Conservation (phyloP, 2,797 vertebrate species). For the Darevskia mixta region DNA sequence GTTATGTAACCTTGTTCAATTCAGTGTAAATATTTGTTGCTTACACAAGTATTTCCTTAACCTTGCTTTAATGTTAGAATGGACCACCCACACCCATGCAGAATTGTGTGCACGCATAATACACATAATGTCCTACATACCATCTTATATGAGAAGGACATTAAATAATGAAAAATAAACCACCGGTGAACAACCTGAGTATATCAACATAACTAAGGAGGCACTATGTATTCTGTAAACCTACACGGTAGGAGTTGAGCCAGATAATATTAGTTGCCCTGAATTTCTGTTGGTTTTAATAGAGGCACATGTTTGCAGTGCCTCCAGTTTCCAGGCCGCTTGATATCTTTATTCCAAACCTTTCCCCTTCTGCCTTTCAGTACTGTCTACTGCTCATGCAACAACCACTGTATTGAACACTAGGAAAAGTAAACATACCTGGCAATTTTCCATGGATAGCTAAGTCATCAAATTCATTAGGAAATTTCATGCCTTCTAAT, state of each 20-base stretch:
- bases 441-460: conserved; percentile 93
- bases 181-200: conserved; percentile 27
- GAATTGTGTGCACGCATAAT: background rate
- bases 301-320: background rate
- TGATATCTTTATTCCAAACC: background rate
- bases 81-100: background rate
- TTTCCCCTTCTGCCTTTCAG: background rate
- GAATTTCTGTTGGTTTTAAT: background rate
- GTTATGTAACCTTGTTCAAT: background rate
- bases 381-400: background rate
- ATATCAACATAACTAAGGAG: background rate
- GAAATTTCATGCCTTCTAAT: conserved; percentile 94
- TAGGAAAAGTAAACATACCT: conserved; percentile 79
- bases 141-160: conserved; percentile 13
- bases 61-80: background rate
- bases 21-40: background rate
- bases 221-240: conserved; percentile 19
- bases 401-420: background rate
- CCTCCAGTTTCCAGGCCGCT: conserved; percentile 17
- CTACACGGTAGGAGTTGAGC: background rate
- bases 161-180: conserved; percentile 27
- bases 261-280: background rate
- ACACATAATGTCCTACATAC: conserved; percentile 26
- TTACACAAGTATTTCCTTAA: background rate
- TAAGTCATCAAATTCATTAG: conserved; percentile 97